Base-by-base conservation (phyloP, 2,113 vertebrate genomes). In the Cinclus mexicanus region DNA sequence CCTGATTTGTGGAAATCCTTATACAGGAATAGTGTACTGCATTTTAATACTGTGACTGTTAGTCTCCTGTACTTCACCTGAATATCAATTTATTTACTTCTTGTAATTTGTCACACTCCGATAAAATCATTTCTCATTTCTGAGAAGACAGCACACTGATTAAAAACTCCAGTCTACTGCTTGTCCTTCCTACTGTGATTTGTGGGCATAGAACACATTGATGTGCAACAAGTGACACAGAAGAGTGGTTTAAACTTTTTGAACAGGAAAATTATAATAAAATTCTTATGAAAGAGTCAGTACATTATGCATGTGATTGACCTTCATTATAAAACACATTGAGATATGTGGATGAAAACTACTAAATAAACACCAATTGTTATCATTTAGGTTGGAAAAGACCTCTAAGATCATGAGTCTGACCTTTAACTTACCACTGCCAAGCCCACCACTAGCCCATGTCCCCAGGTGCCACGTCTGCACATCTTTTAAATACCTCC, bases 61-160 rank as follows among this genome's bases (percentile, higher is more conserved):
- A 44, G 14, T 69, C 61, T 78, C 41, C 67, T 60, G 57, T 33
- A 72, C 53, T 85, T 84, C 63, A 87, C 65, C n/a, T 26, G 12
- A 79, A 65, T 80, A 85, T 74, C 41, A 61, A 33, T 80, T 80
- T 56, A 84, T 83, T 94, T 91, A 65, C 42, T 76, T 55, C 68
- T 74, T 72, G 25, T 52, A 72, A 76, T 96, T 82, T 91, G 79
- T 83, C 75, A 72, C 47, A 56, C 67, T 74, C 83, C 0, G 0
- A 80, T 63, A 90, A 95, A 91, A 91, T 65, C 6, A 37, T 83
- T 93, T 83, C 26, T 42, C 23, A 42, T 88, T 90, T 93, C 70
- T 91, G 59, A 80, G 67, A 86, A 83, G 63, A 74, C 20, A 70
- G 85, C 24, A 35, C 47, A 42, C 19, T 21, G 44, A 69, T 87